Evolutionary conservation across 2,113 vertebrate species (phyloP), one percentile per base, ranked within the genome.

Genomic region (Orientallactaga bullata): DNA sequence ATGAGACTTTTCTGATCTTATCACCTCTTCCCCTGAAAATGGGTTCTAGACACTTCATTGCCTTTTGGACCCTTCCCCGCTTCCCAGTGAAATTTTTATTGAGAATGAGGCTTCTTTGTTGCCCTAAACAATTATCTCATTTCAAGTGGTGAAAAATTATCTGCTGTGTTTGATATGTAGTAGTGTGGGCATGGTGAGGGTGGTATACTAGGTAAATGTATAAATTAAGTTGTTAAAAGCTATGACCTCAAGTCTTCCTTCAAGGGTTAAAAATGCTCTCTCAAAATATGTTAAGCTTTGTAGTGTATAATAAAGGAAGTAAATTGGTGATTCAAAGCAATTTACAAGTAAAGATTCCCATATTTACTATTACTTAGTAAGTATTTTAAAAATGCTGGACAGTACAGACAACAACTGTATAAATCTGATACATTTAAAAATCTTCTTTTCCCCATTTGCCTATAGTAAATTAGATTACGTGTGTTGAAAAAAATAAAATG

Each of bases 401-500:
- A 79, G 32, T 88, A 55, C 32, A 93, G 72, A 92, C 24, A 90
- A 69, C 35, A 71, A 68, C 32, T 78, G 2, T 81, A 96, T 66
- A 96, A 96, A 96, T 51, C 37, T 32, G 18, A 39, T 82, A 92
- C 58, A 58, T 81, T 21, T 90, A 96, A 95, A 32, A 93, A 89
- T 93, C 58, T 18, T 95, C 20, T 51, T 69, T 66, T 85, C 28
- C 66, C 82, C 71, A n/a, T 51, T 95, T 84, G 39, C 37, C 90
- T 66, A 90, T 93, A 88, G 87, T 90, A 94, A 86, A 68, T 90
- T 88, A 90, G 95, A 83, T 71, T 60, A 69, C 68, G 81, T 74
- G 66, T 94, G 69, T 61, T 42, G 58, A 89, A 92, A 95, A 82
- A 76, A 23, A 68, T 18, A 83, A 65, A n/a, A 35, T 69, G 37